Conservation (phyloP, 2,888 invertebrate species). For the Ormyrus thymus region DNA sequence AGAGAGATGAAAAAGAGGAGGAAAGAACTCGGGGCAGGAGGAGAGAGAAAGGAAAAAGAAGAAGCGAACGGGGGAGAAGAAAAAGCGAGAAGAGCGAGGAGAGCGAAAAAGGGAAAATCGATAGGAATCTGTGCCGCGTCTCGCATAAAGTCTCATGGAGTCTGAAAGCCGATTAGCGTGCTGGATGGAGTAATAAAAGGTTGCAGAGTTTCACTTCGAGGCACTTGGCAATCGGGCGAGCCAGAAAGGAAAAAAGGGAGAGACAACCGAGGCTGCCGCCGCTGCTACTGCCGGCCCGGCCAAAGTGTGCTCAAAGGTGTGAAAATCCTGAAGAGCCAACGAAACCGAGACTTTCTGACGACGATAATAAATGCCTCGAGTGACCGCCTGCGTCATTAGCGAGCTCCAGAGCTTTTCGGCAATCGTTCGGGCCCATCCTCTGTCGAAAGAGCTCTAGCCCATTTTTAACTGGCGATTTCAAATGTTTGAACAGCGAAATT, state of each 20-base stretch:
- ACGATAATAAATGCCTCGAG: no score
- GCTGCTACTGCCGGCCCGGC: no score
- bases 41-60: background rate
- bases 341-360: no score
- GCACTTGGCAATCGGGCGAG: constrained; percentile 31
- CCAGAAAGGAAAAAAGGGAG: background rate
- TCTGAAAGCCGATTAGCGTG: constrained; percentile 55
- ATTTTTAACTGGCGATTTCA: no score
- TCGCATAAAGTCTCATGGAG: constrained; percentile 49
- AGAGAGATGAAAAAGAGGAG: constrained; percentile 29
- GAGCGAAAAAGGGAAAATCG: constrained; percentile 43
- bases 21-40: background rate
- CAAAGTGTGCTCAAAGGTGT: no score
- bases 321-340: no score
- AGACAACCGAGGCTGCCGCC: background rate
- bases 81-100: background rate
- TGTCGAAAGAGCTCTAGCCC: no score
- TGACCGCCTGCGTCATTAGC: no score
- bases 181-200: constrained; percentile 55
- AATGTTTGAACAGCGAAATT: no score
- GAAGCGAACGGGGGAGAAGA: background rate
- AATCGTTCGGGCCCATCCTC: no score
- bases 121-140: constrained; percentile 54
- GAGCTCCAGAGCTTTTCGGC: no score
- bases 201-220: constrained; percentile 28